These are phyloP conservation scores for Gnathonemus echidnorhynchus DNA, from an alignment of 2,113 vertebrate genomes.

Conservation along the genomic window DNA sequence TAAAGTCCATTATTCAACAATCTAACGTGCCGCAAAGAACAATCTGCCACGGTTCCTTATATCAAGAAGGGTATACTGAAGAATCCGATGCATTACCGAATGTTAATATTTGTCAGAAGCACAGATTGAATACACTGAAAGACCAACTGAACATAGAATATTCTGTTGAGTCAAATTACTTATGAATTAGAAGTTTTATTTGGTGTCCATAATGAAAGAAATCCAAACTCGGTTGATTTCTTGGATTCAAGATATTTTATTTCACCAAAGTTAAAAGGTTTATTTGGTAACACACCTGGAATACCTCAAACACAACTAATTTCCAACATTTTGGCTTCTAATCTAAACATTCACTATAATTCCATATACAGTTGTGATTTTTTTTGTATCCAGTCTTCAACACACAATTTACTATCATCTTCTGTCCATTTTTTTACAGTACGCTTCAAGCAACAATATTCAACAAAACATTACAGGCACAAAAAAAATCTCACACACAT, in stretches of 20 bases:
- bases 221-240: neutral
- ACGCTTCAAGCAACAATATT: conserved; percentile 29
- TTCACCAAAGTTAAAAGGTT: conserved; percentile 9
- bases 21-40: neutral
- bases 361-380: conserved; percentile 16
- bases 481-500: conserved; percentile 27
- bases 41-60: neutral
- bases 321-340: neutral
- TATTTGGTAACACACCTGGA: conserved; percentile 22
- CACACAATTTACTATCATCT: neutral
- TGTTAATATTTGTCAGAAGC: neutral
- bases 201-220: neutral
- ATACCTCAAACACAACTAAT: conserved; percentile 22
- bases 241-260: conserved; percentile 25
- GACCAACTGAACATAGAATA: neutral
- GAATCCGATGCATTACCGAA: neutral
- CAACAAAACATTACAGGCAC: conserved; percentile 18
- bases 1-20: neutral
- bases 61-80: neutral
- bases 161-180: neutral
- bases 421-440: conserved; percentile 8
- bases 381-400: neutral
- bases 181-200: neutral
- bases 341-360: conserved; percentile 4
- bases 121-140: neutral